phyloP scores from a whole-genome alignment of 2,113 vertebrate genomes.

The Oplegnathus fasciatus region DNA sequence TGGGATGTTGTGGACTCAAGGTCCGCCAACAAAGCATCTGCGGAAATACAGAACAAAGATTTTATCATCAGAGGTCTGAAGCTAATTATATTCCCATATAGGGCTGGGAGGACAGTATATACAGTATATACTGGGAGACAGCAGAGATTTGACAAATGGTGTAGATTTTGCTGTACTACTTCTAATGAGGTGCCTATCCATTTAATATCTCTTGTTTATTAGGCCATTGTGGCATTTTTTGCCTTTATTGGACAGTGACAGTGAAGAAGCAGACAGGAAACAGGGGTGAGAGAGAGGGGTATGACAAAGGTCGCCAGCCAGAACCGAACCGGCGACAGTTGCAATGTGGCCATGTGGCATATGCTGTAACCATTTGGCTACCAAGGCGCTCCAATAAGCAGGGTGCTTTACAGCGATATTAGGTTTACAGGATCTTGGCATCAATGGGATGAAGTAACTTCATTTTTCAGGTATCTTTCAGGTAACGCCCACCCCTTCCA shows the following conservation, averaged over 20 bases:
- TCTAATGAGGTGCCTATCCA: not conserved
- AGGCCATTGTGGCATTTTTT: not conserved
- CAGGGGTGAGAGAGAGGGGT: too few species aligned
- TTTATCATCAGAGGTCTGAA: not conserved
- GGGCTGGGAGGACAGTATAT: not conserved
- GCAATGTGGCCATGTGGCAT: too few species aligned
- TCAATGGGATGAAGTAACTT: not conserved
- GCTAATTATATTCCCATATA: not conserved
- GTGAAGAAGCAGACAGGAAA: too few species aligned
- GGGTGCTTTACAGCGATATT: not conserved
- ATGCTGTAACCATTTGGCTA: too few species aligned
- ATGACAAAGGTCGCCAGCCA: too few species aligned
- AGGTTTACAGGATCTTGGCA: not conserved
- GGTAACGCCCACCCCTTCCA: not conserved
- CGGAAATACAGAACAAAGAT: conserved; percentile 26
- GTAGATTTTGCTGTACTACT: not conserved
- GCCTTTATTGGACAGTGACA: too few species aligned
- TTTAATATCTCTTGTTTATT: not conserved
- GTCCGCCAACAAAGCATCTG: conserved; percentile 96
- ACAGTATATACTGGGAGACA: not conserved
- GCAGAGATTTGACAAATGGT: not conserved
- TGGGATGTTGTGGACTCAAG: conserved; percentile 97
- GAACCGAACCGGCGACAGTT: too few species aligned
- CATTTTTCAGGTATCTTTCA: not conserved
- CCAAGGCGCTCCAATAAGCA: too few species aligned